phyloP scores from a whole-genome alignment of 2,888 invertebrate genomes.

The Mamestra brassicae region DNA sequence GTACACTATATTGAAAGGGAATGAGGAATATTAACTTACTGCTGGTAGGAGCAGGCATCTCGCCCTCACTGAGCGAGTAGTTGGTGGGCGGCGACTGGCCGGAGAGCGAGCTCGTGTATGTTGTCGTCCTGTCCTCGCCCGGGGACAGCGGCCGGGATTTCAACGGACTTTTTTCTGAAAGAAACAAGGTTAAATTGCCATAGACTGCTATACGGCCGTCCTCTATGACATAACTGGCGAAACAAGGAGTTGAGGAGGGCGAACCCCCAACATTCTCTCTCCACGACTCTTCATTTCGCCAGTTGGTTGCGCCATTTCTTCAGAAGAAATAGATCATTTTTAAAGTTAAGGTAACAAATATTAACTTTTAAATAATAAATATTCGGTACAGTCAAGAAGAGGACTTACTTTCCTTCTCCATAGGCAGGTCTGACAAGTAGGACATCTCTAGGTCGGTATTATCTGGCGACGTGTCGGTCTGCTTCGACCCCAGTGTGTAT shows the following conservation, averaged over 20 bases:
- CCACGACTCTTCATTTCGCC: too few species aligned
- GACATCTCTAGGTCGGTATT: slow-evolving; percentile 84
- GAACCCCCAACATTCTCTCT: too few species aligned
- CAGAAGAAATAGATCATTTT: too few species aligned
- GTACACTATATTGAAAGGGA: too few species aligned
- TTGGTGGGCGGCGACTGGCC: slow-evolving; percentile 63
- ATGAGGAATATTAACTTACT: slow-evolving; percentile 45
- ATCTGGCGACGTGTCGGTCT: slow-evolving; percentile 64
- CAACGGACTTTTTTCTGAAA: slow-evolving; percentile 58
- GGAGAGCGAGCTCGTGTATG: slow-evolving; percentile 58
- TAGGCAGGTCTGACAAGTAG: slow-evolving; percentile 78
- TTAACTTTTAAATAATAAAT: too few species aligned
- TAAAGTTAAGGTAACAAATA: too few species aligned
- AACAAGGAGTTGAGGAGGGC: too few species aligned
- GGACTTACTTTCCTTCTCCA: slow-evolving; percentile 75
- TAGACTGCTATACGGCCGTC: too few species aligned
- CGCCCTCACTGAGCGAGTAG: slow-evolving; percentile 80
- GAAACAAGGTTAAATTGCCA: too few species aligned
- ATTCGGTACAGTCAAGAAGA: not conserved
- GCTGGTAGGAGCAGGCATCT: slow-evolving; percentile 68
- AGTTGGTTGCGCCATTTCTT: too few species aligned
- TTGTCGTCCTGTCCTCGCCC: slow-evolving; percentile 74
- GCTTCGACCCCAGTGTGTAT: slow-evolving; percentile 27
- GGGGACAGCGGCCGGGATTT: slow-evolving; percentile 69
- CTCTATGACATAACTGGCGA: too few species aligned